These are phyloP conservation scores for Rhagoletis zephyria DNA, from an alignment of 1,140 invertebrate genomes.

Conservation along the genomic window DNA sequence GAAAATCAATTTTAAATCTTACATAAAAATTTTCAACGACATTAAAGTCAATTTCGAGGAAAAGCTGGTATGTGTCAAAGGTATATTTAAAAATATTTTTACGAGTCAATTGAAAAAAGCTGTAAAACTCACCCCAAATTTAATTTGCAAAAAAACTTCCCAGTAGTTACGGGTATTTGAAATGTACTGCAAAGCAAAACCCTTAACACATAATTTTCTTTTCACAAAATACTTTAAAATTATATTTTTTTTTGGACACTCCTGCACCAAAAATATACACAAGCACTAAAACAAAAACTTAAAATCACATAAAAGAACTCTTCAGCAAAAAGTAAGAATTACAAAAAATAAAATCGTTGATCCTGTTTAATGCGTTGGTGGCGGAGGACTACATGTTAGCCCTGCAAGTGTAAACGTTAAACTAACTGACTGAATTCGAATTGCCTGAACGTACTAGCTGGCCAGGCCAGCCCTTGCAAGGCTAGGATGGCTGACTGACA, in stretches of 20 bases:
- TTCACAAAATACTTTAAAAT: too few species aligned
- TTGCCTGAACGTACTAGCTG: not conserved
- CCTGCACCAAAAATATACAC: not conserved
- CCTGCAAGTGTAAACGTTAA: conserved; percentile 31
- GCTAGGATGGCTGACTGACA: conserved; percentile 13
- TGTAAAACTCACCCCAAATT: too few species aligned
- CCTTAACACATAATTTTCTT: too few species aligned
- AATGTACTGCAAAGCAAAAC: too few species aligned
- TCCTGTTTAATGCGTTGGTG: not conserved
- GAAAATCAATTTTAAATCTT: too few species aligned
- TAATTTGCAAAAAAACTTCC: too few species aligned
- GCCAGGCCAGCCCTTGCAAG: not conserved
- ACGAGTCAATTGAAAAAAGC: too few species aligned
- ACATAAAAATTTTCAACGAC: too few species aligned
- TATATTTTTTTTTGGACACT: not conserved
- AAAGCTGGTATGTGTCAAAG: too few species aligned
- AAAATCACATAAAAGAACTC: not conserved
- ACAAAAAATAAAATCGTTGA: conserved; percentile 26
- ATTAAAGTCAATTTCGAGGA: too few species aligned
- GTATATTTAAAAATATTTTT: too few species aligned
- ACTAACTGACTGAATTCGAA: conserved; percentile 17
- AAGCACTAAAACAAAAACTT: not conserved
- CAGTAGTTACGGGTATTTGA: too few species aligned
- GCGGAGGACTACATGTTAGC: conserved; percentile 48
- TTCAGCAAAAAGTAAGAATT: not conserved